These are phyloP conservation scores for Peromyscus maniculatus DNA, from an alignment of 2,113 vertebrate genomes.

Conservation along the genomic window DNA sequence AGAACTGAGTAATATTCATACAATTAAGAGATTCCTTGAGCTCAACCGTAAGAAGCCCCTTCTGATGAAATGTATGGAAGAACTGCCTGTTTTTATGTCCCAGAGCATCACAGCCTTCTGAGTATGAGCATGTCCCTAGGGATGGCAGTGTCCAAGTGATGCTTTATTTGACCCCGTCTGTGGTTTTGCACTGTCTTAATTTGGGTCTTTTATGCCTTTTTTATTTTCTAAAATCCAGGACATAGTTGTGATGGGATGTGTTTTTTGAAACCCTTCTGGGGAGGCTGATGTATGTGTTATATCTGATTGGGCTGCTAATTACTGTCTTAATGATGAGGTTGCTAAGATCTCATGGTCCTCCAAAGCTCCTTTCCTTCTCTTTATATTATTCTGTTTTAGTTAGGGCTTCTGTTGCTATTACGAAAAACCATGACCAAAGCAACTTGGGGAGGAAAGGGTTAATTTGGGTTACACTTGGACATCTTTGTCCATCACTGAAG, in stretches of 20 bases:
- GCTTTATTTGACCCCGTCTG: neutral
- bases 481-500: neutral
- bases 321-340: neutral
- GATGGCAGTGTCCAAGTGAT: neutral
- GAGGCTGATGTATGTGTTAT: neutral
- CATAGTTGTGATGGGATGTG: neutral
- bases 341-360: neutral
- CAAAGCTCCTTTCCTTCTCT: neutral
- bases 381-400: neutral
- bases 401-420: neutral
- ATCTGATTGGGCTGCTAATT: neutral
- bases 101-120: neutral
- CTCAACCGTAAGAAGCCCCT: slow-evolving; percentile 92
- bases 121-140: neutral
- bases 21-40: slow-evolving; percentile 90
- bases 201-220: neutral
- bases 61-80: slow-evolving; percentile 89
- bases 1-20: slow-evolving; percentile 87
- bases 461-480: neutral
- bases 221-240: neutral
- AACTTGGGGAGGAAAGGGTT: neutral
- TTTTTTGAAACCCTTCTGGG: neutral
- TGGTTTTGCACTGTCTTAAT: neutral
- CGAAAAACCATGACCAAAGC: neutral
- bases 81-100: slow-evolving; percentile 76